Evolutionary conservation across 2,797 vertebrate species (phyloP).

Genomic region (Melanotaenia maccullochi): DNA sequence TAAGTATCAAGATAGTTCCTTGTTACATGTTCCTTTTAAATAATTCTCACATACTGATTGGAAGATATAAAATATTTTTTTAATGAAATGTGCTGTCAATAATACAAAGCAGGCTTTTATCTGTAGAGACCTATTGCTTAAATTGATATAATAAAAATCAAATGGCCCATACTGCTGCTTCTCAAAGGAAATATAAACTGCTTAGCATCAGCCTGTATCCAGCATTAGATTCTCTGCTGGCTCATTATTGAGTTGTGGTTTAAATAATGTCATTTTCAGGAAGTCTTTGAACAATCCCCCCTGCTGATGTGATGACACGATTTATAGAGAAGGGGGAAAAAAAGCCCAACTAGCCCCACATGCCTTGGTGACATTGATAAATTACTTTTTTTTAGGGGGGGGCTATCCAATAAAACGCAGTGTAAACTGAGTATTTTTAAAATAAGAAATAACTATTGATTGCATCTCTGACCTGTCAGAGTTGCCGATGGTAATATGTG

Average conservation of each 20-base stretch:
- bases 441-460: slow-evolving; percentile 78
- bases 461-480: slow-evolving; percentile 70
- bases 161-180: not conserved
- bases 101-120: not conserved
- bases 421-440: slow-evolving; percentile 64
- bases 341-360: slow-evolving; percentile 41
- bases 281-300: slow-evolving; percentile 34
- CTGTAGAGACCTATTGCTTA: not conserved
- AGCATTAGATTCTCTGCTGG: slow-evolving; percentile 52
- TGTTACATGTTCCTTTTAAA: slow-evolving; percentile 15
- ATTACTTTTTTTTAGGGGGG: slow-evolving; percentile 48
- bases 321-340: slow-evolving; percentile 32
- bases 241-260: slow-evolving; percentile 42
- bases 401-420: slow-evolving; percentile 62
- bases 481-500: slow-evolving; percentile 65
- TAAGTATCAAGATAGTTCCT: not conserved
- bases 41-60: not conserved
- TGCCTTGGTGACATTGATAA: slow-evolving; percentile 71
- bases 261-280: slow-evolving; percentile 34
- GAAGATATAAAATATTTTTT: slow-evolving; percentile 6
- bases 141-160: slow-evolving; percentile 13
- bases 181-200: slow-evolving; percentile 10
- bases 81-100: slow-evolving; percentile 5
- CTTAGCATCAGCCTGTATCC: slow-evolving; percentile 46
- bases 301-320: slow-evolving; percentile 49